Percentiles rank a stretch among this genome's conserved stretches.
Evolutionary conservation across 2,797 vertebrate genomes (phyloP).

Genomic region (Ctenochaetus hawaiiensis): DNA sequence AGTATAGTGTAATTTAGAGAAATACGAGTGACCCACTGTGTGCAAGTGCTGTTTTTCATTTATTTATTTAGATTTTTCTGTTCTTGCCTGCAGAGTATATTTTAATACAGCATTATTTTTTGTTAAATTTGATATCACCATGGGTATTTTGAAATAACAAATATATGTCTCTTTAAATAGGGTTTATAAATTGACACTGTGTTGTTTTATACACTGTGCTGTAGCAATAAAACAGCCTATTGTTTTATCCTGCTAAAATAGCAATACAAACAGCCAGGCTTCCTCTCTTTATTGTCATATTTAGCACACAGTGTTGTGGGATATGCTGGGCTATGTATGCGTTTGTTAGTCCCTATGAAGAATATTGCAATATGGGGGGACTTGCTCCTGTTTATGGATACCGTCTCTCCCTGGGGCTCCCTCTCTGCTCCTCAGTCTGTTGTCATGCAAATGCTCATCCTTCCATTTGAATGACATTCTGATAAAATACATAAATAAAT

Average conservation of each 20-base stretch:
- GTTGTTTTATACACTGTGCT: constrained; percentile 67
- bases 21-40: constrained; percentile 70
- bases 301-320: constrained; percentile 73
- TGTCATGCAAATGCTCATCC: constrained; percentile 99
- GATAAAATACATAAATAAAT: constrained; percentile 90
- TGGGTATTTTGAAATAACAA: constrained; percentile 75
- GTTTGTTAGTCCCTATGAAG: constrained; percentile 77
- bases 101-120: constrained; percentile 71
- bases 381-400: constrained; percentile 86
- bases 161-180: constrained; percentile 78
- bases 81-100: constrained; percentile 61
- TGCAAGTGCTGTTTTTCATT: constrained; percentile 65
- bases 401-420: constrained; percentile 87
- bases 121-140: constrained; percentile 62
- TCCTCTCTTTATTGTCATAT: constrained; percentile 79
- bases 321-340: constrained; percentile 64
- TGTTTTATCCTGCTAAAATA: constrained; percentile 81
- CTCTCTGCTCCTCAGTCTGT: constrained; percentile 86
- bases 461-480: constrained; percentile 98
- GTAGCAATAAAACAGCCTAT: constrained; percentile 73
- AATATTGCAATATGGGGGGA: constrained; percentile 73
- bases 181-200: constrained; percentile 73
- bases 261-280: constrained; percentile 74
- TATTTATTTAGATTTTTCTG: constrained; percentile 69
- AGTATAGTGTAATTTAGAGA: constrained; percentile 63